These are phyloP conservation scores for Accipiter cooperii DNA, from an alignment of 2,113 vertebrate species.

Conservation along the genomic window DNA sequence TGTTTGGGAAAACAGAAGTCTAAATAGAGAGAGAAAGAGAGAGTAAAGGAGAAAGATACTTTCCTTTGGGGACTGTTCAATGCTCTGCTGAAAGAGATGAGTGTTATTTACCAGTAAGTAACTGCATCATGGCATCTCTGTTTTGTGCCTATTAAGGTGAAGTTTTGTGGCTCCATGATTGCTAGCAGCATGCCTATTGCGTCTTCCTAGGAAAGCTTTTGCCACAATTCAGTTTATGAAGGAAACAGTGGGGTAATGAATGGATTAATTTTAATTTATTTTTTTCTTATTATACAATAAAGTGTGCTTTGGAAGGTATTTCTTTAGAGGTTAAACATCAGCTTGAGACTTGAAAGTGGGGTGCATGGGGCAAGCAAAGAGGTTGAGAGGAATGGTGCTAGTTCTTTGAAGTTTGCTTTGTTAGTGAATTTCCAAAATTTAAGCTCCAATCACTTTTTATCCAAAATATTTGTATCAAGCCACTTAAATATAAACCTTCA, in stretches of 20 bases:
- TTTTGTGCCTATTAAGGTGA: not conserved
- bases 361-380: rapidly evolving
- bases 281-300: not conserved
- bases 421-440: not conserved
- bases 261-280: not conserved
- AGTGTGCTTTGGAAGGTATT: not conserved
- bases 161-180: not conserved
- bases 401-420: not conserved
- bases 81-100: not conserved
- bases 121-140: not conserved
- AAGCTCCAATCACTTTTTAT: not conserved
- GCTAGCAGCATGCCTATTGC: not conserved
- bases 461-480: not conserved
- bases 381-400: rapidly evolving
- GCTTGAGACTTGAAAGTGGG: not conserved
- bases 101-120: not conserved
- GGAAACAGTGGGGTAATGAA: not conserved
- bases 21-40: not conserved
- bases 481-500: not conserved
- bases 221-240: not conserved
- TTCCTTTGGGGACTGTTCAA: not conserved
- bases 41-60: not conserved
- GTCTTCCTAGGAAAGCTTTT: not conserved
- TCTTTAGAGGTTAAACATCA: not conserved
- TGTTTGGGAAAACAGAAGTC: not conserved